Percentiles rank a stretch among this genome's conserved stretches.
phyloP scores from a whole-genome alignment of 2,113 vertebrate genomes.

The Oryzias celebensis region DNA sequence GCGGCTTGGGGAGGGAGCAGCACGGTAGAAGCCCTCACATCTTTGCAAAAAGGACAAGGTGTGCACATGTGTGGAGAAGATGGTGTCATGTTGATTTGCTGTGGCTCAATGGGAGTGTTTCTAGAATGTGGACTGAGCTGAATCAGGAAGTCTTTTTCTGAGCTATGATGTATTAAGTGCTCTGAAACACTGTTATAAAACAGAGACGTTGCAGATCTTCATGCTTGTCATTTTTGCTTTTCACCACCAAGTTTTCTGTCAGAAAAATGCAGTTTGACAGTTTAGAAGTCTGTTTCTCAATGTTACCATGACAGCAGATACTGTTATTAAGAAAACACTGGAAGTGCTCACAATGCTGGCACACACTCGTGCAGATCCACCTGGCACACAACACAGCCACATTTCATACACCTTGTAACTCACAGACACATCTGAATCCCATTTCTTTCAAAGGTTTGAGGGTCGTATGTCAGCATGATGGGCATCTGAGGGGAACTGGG shows the following conservation, averaged over 20 bases:
- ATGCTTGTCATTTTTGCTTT: conserved; percentile 28
- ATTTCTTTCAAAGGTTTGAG: conserved; percentile 14
- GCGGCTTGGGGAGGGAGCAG: too few relatives aligned
- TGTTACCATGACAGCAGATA: conserved; percentile 34
- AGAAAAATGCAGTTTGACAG: background rate
- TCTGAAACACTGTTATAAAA: background rate
- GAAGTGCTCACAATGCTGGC: conserved; percentile 5
- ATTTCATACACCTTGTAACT: background rate
- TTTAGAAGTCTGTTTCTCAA: conserved; percentile 9
- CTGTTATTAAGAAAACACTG: background rate
- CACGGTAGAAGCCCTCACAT: too few relatives aligned
- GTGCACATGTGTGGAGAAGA: too few relatives aligned
- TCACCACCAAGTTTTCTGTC: conserved; percentile 17
- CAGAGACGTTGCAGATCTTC: background rate
- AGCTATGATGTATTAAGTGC: too few relatives aligned
- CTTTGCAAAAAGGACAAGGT: too few relatives aligned
- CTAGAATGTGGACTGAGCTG: too few relatives aligned
- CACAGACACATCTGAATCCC: conserved; percentile 4
- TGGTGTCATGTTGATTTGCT: too few relatives aligned
- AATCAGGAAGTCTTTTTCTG: too few relatives aligned
- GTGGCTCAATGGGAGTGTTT: too few relatives aligned
- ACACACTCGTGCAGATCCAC: conserved; percentile 17
- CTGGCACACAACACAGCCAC: conserved; percentile 12
- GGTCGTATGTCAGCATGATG: conserved; percentile 17
- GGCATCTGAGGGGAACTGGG: conserved; percentile 33